A percentile compares a stretch with the other conserved stretches of the same genome.
Evolutionary conservation across 2,888 invertebrate species (phyloP).

Genomic region (Asteroscopus sphinx): DNA sequence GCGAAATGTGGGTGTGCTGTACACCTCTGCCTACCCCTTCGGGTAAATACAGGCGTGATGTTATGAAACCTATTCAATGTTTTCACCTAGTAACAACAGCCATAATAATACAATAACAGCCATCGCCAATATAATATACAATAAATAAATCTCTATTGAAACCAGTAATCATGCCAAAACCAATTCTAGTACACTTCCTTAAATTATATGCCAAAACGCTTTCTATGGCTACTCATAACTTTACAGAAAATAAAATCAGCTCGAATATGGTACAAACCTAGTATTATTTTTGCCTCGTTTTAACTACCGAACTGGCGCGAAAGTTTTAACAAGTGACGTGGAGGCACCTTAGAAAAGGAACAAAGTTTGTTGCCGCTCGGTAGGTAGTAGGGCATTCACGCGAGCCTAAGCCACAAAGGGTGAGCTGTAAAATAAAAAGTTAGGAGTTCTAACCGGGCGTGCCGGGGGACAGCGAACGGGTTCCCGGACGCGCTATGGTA

Average conservation of each 20-base stretch:
- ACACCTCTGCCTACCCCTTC: too few relatives aligned
- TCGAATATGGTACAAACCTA: constrained; percentile 6
- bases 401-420: constrained; percentile 85
- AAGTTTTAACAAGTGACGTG: constrained; percentile 72
- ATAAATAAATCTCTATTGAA: constrained; percentile 37
- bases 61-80: too few relatives aligned
- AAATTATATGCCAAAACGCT: constrained; percentile 19
- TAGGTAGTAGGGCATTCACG: constrained; percentile 84
- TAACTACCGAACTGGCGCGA: constrained; percentile 66
- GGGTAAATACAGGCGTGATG: too few relatives aligned
- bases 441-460: constrained; percentile 88
- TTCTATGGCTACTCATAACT: not conserved
- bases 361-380: constrained; percentile 62
- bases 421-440: constrained; percentile 87
- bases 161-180: constrained; percentile 39
- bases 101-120: constrained; percentile 27
- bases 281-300: constrained; percentile 21
- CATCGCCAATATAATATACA: constrained; percentile 11
- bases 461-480: constrained; percentile 84
- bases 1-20: too few relatives aligned
- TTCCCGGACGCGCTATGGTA: constrained; percentile 79
- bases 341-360: constrained; percentile 61
- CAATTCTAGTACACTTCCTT: constrained; percentile 48
- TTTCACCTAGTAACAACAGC: too few relatives aligned
- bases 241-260: constrained; percentile 5